Conservation (phyloP, 2,888 invertebrate species). For the Gastrophysa polygoni region DNA sequence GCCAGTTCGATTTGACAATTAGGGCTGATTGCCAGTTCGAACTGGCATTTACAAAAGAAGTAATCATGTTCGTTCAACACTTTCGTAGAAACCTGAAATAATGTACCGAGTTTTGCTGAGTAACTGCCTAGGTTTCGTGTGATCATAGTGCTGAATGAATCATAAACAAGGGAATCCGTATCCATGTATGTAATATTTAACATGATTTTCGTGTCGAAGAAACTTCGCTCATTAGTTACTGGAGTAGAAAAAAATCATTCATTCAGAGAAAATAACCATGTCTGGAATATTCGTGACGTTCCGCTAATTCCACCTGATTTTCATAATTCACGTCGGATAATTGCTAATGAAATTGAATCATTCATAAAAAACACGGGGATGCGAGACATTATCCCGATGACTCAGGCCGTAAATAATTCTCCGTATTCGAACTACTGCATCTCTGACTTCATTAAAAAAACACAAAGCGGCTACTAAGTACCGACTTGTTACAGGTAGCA, state of each 20-base stretch:
- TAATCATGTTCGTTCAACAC: no score
- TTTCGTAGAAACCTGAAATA: no score
- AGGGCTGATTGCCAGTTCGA: no score
- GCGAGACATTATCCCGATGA: background rate
- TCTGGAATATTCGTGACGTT: background rate
- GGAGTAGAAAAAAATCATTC: background rate
- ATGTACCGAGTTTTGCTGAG: no score
- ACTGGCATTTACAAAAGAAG: no score
- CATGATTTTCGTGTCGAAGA: no score
- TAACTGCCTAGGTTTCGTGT: no score
- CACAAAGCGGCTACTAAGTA: slow-evolving; percentile 7
- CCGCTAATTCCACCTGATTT: background rate
- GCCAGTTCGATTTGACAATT: no score
- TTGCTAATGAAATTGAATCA: background rate
- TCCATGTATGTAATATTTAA: no score
- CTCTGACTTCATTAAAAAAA: slow-evolving; percentile 15
- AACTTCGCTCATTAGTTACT: no score
- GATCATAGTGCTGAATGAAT: no score
- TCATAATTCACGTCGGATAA: background rate
- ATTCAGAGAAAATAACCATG: background rate
- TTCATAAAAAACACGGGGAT: background rate
- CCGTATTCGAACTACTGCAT: background rate
- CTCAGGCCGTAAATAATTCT: slow-evolving; percentile 18
- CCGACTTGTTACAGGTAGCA: slow-evolving; percentile 5
- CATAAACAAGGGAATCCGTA: no score